phyloP scores from a whole-genome alignment of 64 coral and sea anemone genomes.

The Acropora tenuis region DNA sequence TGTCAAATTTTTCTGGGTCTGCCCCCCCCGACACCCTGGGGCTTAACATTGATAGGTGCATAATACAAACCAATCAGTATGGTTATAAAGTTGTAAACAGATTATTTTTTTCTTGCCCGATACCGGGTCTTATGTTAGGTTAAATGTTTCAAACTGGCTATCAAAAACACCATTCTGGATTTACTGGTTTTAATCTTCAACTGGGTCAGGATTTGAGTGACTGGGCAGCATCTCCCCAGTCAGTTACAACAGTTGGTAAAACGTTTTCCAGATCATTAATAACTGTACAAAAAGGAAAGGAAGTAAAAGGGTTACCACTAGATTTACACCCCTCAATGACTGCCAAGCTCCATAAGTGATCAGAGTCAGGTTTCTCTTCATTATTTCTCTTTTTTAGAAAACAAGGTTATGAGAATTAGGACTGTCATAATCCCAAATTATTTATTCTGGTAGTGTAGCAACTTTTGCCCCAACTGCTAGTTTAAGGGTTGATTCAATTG shows the following conservation, averaged over 20 bases:
- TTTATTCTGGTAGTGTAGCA: conserved; percentile 37
- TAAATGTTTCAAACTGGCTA: too few species aligned
- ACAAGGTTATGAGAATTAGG: conserved; percentile 47
- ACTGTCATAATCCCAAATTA: conserved; percentile 44
- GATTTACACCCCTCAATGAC: conserved; percentile 22
- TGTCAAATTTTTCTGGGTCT: too few species aligned
- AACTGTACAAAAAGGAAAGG: conserved; percentile 38
- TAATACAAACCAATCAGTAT: background rate
- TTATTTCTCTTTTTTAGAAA: conserved; percentile 44
- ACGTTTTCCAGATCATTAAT: background rate
- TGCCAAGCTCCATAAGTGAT: conserved; percentile 36
- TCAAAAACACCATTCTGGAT: too few species aligned
- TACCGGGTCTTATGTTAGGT: too few species aligned
- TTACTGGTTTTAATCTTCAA: too few species aligned
- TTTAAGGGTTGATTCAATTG: background rate
- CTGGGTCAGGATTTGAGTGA: too few species aligned
- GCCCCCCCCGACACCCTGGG: too few species aligned
- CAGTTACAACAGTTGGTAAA: conserved; percentile 25
- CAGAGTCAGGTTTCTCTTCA: conserved; percentile 51
- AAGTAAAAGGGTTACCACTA: conserved; percentile 26
- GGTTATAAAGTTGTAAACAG: conserved; percentile 34
- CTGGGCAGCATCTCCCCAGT: too few species aligned
- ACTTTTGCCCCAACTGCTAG: background rate
- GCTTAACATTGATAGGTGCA: too few species aligned
- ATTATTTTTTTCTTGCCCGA: conserved; percentile 3